phyloP scores from a whole-genome alignment of 2,113 vertebrate species.

The Ophthalmolycus amberensis region DNA sequence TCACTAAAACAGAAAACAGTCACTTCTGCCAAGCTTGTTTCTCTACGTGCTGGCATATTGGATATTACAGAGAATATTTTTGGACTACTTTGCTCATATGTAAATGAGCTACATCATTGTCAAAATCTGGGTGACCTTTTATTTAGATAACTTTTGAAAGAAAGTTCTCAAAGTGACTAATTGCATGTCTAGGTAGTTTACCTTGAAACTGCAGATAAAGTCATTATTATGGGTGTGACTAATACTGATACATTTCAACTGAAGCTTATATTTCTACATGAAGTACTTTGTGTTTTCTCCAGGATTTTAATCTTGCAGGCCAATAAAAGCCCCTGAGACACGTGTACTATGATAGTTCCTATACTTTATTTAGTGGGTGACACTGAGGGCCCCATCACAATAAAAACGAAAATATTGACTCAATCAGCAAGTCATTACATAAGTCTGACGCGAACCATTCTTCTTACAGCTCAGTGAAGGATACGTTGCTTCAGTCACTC shows the following conservation, averaged over 20 bases:
- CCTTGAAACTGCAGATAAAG: neutral
- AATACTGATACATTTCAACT: neutral
- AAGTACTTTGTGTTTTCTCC: neutral
- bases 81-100: neutral
- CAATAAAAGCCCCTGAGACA: neutral
- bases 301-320: neutral
- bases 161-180: neutral
- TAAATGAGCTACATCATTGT: neutral
- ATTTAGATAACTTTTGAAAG: neutral
- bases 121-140: neutral
- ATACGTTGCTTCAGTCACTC: neutral
- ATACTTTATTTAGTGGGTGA: conserved; percentile 17
- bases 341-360: conserved; percentile 3
- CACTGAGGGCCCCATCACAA: conserved; percentile 10
- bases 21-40: neutral
- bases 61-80: neutral
- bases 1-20: neutral
- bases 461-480: conserved; percentile 3
- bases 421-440: conserved; percentile 19
- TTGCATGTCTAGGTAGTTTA: neutral
- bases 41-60: neutral
- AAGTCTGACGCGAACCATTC: neutral
- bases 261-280: neutral
- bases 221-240: neutral
- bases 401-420: conserved; percentile 18